Evolutionary conservation across 2,888 invertebrate genomes (phyloP).

Genomic region (Hydraecia micacea): DNA sequence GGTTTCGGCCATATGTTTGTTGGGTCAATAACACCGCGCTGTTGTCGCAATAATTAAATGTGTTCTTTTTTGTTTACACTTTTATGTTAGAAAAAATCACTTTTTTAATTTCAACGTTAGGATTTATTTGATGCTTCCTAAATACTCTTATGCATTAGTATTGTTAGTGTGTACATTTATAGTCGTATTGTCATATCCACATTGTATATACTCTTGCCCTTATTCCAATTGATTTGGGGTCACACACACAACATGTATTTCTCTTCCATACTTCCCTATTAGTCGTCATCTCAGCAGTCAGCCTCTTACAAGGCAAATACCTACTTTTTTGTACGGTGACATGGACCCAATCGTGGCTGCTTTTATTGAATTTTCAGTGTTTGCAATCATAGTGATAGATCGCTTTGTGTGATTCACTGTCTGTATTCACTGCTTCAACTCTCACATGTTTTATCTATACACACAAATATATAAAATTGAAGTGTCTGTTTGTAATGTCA

Average conservation of each 20-base stretch:
- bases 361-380: background rate
- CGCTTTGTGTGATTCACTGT: background rate
- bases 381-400: background rate
- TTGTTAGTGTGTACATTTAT: too few species aligned
- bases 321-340: background rate
- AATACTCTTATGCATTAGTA: too few species aligned
- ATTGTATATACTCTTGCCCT: background rate
- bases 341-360: background rate
- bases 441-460: background rate
- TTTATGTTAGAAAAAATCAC: too few species aligned
- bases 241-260: background rate
- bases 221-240: background rate
- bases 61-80: too few species aligned
- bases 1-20: too few species aligned
- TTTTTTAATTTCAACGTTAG: too few species aligned
- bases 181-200: too few species aligned
- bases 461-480: background rate
- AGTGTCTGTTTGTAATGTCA: too few species aligned
- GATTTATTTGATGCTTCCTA: too few species aligned
- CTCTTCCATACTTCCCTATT: background rate
- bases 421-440: background rate
- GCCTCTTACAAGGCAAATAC: background rate
- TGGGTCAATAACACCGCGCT: too few species aligned
- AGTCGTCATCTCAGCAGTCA: background rate
- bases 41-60: too few species aligned